Evolutionary conservation across 92 coral and sea anemone genomes (phyloP), one percentile per base, ranked within the genome.

Genomic region (Porites cylindrica): DNA sequence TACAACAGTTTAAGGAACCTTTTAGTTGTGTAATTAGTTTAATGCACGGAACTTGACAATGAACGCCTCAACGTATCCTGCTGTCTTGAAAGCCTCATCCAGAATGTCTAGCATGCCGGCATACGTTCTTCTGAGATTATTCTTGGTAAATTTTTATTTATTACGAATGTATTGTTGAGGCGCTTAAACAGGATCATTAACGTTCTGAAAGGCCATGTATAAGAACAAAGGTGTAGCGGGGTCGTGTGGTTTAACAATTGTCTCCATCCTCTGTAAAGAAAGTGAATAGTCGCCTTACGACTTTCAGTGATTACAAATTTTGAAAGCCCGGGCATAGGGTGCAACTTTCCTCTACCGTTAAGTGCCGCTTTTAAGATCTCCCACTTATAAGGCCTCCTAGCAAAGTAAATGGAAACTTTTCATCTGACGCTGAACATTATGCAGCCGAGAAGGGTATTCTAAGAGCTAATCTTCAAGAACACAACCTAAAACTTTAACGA

Each of bases 201-300:
- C 94, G 23, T 89, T 89, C 65, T 94, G 96, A 62, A 76, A 94
- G 19, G 96, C 87, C 79, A 89, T 60, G 78, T 91, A 94, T 90
- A 94, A 61, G 66, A 94, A 94, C 79, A 94, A 50, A 1, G 96
- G 96, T 64, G 82, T 51, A 6, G 89, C 60, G 0, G 94, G 79
- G 56, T 94, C 90, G 21, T 89, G 96, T 23, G 67, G 16, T 24
- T 70, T n/a, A 18, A 91, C 75, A 19, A 91, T 86, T 70, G 83
- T 82, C 38, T 86, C 79, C 32, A 86, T 82, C 70, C 81, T 78
- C 93, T 93, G 50, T 13, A 68, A 51, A 52, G 26, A 24, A 24
- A 24, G 26, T 24, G 26, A 24, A 24, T 24, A 24, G 26, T 24
- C 1, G 26, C 23, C 0, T 24, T 1, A 24, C 26, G 26, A 24